Percentiles rank a stretch among this genome's conserved stretches.
phyloP scores from a whole-genome alignment of 2,113 vertebrate species.

The Taurulus bubalis region DNA sequence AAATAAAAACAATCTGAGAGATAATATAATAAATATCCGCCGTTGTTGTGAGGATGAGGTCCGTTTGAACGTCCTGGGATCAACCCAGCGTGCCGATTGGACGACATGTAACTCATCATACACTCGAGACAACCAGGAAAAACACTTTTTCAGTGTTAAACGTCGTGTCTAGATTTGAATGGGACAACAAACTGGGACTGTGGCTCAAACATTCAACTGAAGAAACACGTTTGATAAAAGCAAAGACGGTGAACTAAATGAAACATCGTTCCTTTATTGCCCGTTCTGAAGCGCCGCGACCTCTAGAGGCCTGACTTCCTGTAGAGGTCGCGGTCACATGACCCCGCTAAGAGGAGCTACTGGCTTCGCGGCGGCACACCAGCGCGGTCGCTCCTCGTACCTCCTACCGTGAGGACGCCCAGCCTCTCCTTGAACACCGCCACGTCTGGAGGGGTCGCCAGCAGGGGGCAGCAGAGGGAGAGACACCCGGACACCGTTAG shows the following conservation, averaged over 20 bases:
- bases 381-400: slow-evolving; percentile 84
- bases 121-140: no score
- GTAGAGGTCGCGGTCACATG: not conserved
- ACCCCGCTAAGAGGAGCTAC: not conserved
- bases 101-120: no score
- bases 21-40: not conserved
- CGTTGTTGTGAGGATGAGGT: no score
- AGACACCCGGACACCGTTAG: slow-evolving; percentile 79
- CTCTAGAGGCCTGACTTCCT: not conserved
- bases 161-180: no score
- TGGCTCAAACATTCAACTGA: no score
- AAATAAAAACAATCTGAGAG: not conserved
- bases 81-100: no score
- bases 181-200: no score
- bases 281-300: not conserved
- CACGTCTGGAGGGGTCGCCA: slow-evolving; percentile 87
- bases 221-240: not conserved
- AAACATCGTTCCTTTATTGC: not conserved
- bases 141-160: no score
- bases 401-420: slow-evolving; percentile 95
- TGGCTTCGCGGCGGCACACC: slow-evolving; percentile 37
- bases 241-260: slow-evolving; percentile 29
- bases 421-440: slow-evolving; percentile 95
- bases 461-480: slow-evolving; percentile 74
- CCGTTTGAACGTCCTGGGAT: no score